phyloP scores from a whole-genome alignment of 2,113 vertebrate species.

The Acrocephalus arundinaceus region DNA sequence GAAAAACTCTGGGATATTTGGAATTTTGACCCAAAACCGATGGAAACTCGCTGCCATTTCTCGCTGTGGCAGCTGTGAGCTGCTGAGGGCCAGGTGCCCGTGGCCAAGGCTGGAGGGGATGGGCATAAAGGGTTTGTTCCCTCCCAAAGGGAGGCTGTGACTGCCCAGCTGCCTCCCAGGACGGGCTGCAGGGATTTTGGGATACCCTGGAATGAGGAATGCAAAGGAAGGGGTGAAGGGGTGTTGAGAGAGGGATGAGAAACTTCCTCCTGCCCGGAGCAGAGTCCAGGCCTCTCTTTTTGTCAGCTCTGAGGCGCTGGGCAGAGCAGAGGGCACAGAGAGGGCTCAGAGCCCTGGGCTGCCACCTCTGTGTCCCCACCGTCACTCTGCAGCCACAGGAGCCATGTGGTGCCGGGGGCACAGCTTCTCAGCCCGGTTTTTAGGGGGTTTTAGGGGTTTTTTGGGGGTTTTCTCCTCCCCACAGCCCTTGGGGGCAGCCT shows the following conservation, averaged over 20 bases:
- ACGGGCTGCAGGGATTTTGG: background rate
- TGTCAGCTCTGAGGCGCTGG: background rate
- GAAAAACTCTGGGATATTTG: background rate
- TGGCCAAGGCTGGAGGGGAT: background rate
- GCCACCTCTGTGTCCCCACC: background rate
- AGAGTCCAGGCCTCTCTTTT: background rate
- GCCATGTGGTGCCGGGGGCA: background rate
- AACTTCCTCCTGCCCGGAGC: background rate
- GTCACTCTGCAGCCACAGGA: rapidly evolving
- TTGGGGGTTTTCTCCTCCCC: background rate
- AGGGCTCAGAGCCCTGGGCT: background rate
- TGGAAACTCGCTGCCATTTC: background rate
- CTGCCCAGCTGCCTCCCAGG: background rate
- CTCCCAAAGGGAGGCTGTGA: background rate
- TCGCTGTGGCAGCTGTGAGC: background rate
- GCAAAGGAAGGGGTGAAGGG: rapidly evolving
- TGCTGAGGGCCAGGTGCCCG: background rate
- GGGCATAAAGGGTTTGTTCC: background rate
- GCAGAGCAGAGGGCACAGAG: background rate
- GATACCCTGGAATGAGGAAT: background rate
- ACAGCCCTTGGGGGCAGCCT: background rate
- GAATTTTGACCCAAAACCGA: background rate
- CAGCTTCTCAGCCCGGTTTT: background rate
- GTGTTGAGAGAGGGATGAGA: background rate
- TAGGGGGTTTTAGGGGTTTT: rapidly evolving